Evolutionary conservation across 64 coral and sea anemone species (phyloP), one percentile per base, ranked within the genome.

Genomic region (Stichodactyla helianthus): DNA sequence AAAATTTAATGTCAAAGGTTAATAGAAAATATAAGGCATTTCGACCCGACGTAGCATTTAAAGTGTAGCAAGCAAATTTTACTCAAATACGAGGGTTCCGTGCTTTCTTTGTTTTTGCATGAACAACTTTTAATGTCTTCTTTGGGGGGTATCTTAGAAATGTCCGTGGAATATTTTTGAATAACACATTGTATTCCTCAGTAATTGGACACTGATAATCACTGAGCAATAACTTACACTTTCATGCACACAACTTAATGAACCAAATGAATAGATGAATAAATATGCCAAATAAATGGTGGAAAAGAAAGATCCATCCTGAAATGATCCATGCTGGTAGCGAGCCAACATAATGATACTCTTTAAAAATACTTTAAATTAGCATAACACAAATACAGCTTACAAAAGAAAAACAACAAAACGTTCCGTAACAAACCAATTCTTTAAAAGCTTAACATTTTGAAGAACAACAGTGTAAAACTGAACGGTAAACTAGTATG

Each of bases 361-460:
- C 4, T 23, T 27, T 31, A 74, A 25, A 74, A 44, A 74, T 74
- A 74, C 68, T 74, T 68, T 35, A 74, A 74, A 74, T 74, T 74
- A 74, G 25, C 68, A 74, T 74, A 74, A 74, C 68, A 74, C 68
- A 74, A 74, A 74, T 74, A 74, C 68, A n/a, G 27, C 68, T 27
- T 74, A 74, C 68, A 74, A 74, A 74, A 74, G 68, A 74, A 74
- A 74, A 74, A 74, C 68, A 74, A 74, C 68, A 74, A 5, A 25
- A 9, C 68, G 26, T 26, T 74, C 68, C 68, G 22, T 31, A 74
- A 74, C 68, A 31, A 31, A 35, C 68, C 11, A 74, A 74, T 74
- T 74, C 68, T 11, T 74, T 74, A 31, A 74, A 74, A 74, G 68
- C 68, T 74, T 31, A 74, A 74, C 4, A 31, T 23, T 74, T 4